phyloP scores from a whole-genome alignment of 2,113 vertebrate species.

The human (Homo sapiens) region GRCh38 chr3:184684001-184684500 shows the following conservation, averaged over 20 bases:
- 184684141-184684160: neutral
- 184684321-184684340: neutral
- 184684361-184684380: neutral
- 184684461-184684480: constrained; percentile 30
- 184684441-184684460: neutral
- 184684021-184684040: neutral
- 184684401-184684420: neutral
- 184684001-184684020: no score
- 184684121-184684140: neutral
- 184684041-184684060: neutral
- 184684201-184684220: neutral
- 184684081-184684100: rapidly evolving
- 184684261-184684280: neutral
- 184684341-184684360: neutral
- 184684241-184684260: neutral
- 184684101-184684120: neutral
- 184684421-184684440: neutral
- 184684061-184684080: neutral
- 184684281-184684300: neutral
- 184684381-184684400: rapidly evolving
- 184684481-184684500: constrained; percentile 22
- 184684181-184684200: neutral
- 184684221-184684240: neutral
- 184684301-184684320: neutral
- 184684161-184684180: neutral